Percentiles rank a stretch among this genome's conserved stretches.
phyloP scores from a whole-genome alignment of 1,140 invertebrate genomes.

The Geopemphigus sp. region DNA sequence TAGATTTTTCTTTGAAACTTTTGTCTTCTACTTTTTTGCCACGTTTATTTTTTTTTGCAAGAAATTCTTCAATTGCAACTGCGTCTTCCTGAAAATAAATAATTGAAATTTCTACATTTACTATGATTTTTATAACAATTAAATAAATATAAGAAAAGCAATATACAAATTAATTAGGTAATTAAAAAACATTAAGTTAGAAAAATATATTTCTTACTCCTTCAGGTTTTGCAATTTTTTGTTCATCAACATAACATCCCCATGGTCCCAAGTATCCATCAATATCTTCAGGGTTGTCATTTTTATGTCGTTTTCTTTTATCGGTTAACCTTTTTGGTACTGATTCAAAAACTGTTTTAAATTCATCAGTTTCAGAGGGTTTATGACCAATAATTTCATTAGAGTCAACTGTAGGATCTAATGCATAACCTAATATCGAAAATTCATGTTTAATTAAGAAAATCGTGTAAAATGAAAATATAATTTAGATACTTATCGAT shows the following conservation, averaged over 20 bases:
- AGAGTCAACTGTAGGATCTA: constrained; percentile 85
- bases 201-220: constrained; percentile 58
- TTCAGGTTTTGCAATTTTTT: constrained; percentile 79
- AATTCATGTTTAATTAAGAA: neutral
- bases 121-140: no score
- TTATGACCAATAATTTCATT: constrained; percentile 58
- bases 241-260: constrained; percentile 92
- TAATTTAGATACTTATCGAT: no score
- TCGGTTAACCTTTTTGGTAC: constrained; percentile 70
- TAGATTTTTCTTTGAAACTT: constrained; percentile 89
- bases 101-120: no score
- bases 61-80: constrained; percentile 87
- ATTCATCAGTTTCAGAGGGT: constrained; percentile 63
- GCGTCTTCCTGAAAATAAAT: constrained; percentile 72
- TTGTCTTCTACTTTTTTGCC: constrained; percentile 85
- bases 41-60: constrained; percentile 86
- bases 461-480: no score
- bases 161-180: neutral
- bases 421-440: constrained; percentile 73
- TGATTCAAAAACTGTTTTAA: constrained; percentile 86
- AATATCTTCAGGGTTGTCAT: constrained; percentile 87
- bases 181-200: no score
- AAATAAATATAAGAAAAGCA: no score
- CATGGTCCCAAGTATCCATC: constrained; percentile 96
- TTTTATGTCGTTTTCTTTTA: constrained; percentile 87